phyloP scores from a whole-genome alignment of 2,113 vertebrate genomes.

The Pachycephala philippinensis region DNA sequence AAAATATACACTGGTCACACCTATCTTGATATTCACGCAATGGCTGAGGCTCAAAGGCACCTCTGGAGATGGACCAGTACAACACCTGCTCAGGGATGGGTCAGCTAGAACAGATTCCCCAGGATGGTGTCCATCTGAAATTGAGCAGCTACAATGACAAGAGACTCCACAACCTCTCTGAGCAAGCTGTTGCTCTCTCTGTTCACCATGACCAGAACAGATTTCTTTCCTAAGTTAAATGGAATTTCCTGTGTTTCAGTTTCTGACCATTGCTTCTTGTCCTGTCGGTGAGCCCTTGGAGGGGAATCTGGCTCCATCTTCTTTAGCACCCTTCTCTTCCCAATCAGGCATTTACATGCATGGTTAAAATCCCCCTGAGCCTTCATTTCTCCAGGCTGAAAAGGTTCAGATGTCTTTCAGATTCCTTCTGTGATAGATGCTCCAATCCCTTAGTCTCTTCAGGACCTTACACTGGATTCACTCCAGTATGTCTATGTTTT shows the following conservation, averaged over 20 bases:
- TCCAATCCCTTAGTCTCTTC: background rate
- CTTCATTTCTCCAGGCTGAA: background rate
- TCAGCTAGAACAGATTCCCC: background rate
- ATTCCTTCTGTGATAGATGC: background rate
- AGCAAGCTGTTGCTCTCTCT: background rate
- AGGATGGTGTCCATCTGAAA: background rate
- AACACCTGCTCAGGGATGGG: background rate
- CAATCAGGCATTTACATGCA: background rate
- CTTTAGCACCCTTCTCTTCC: background rate
- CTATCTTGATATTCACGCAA: background rate
- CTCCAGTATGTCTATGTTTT: background rate
- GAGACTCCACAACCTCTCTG: background rate
- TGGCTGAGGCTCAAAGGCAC: background rate
- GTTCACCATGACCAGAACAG: background rate
- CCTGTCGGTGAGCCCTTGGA: background rate
- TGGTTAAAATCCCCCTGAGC: background rate
- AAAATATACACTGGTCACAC: background rate
- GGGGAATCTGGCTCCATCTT: background rate
- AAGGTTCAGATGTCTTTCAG: background rate
- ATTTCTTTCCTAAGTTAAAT: background rate
- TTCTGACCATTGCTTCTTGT: background rate
- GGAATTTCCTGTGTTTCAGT: background rate
- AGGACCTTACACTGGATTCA: background rate
- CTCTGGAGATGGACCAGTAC: background rate
- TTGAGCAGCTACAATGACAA: background rate